Percentiles rank a stretch among this genome's conserved stretches.
Conservation (phyloP, 2,888 invertebrate species). For the Drosophila aldrichi region DNA sequence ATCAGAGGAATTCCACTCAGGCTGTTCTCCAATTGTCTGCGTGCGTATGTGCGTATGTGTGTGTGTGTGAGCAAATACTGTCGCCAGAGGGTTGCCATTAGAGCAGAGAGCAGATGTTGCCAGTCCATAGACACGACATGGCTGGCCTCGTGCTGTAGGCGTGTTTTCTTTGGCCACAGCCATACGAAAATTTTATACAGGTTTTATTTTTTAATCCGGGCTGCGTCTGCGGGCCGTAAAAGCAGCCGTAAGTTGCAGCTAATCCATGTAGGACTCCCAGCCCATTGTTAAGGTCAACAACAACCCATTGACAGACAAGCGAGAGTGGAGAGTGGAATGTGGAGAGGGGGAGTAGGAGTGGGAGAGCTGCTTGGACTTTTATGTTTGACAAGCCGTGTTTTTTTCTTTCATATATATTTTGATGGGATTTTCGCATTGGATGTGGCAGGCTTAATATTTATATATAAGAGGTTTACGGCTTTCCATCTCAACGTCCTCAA, state of each 20-base stretch:
- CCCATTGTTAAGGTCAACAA: conserved; percentile 69
- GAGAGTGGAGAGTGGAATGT: too few relatives aligned
- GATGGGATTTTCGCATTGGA: conserved; percentile 54
- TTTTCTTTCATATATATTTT: conserved; percentile 38
- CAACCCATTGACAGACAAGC: conserved; percentile 2
- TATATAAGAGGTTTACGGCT: conserved; percentile 51
- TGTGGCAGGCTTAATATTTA: conserved; percentile 57
- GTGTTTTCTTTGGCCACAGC: conserved; percentile 14
- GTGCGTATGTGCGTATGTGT: conserved; percentile 18
- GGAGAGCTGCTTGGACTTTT: conserved; percentile 34
- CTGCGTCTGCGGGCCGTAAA: conserved; percentile 26
- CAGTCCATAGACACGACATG: not conserved
- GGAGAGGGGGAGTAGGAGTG: not conserved
- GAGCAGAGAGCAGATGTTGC: conserved; percentile 17
- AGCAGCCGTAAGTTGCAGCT: conserved; percentile 56
- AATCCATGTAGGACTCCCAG: conserved; percentile 50
- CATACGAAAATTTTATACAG: conserved; percentile 18
- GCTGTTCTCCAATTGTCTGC: conserved; percentile 8
- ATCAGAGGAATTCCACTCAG: conserved; percentile 58
- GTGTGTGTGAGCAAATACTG: conserved; percentile 16
- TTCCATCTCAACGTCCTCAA: too few relatives aligned
- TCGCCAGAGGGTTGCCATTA: conserved; percentile 17
- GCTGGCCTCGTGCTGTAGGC: conserved; percentile 9
- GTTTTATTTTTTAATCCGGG: conserved; percentile 39
- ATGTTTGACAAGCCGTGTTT: conserved; percentile 44